These are phyloP conservation scores for Hemaris fuciformis DNA, from an alignment of 2,888 invertebrate genomes.

Conservation along the genomic window DNA sequence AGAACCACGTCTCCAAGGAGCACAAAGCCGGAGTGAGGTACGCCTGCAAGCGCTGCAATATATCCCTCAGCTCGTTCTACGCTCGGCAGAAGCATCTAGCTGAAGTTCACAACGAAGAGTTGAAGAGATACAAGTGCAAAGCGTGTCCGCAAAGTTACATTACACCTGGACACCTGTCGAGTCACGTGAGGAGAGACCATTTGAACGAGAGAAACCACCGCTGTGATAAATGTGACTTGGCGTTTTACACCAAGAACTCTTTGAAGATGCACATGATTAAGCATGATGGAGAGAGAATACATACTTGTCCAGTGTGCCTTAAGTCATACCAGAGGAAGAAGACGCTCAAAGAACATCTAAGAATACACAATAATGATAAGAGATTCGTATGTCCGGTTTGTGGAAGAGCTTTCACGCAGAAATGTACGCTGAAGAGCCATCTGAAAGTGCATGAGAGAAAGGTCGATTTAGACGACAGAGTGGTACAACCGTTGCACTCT, in stretches of 20 bases:
- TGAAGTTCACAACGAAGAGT: constrained; percentile 69
- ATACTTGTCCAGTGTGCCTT: constrained; percentile 59
- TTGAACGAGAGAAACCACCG: constrained; percentile 72
- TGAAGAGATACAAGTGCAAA: constrained; percentile 73
- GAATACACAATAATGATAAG: constrained; percentile 44
- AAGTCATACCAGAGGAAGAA: constrained; percentile 43
- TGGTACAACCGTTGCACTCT: constrained; percentile 12
- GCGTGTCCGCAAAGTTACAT: constrained; percentile 74
- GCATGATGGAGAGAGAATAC: constrained; percentile 78
- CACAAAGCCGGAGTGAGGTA: constrained; percentile 70
- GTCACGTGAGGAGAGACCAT: constrained; percentile 70
- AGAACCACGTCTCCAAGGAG: constrained; percentile 72
- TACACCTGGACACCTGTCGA: constrained; percentile 70
- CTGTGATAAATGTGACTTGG: constrained; percentile 76
- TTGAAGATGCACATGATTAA: constrained; percentile 81
- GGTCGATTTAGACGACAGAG: constrained; percentile 20
- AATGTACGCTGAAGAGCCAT: constrained; percentile 44
- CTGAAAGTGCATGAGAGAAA: constrained; percentile 27
- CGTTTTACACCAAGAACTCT: constrained; percentile 79
- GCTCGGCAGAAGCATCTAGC: constrained; percentile 72
- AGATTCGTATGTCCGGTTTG: constrained; percentile 36
- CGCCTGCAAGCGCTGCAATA: constrained; percentile 67
- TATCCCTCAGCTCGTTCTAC: constrained; percentile 67
- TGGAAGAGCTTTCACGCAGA: constrained; percentile 48
- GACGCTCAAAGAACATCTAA: constrained; percentile 42